These are phyloP conservation scores for Carollia perspicillata DNA, from an alignment of 2,113 vertebrate genomes.

Conservation along the genomic window DNA sequence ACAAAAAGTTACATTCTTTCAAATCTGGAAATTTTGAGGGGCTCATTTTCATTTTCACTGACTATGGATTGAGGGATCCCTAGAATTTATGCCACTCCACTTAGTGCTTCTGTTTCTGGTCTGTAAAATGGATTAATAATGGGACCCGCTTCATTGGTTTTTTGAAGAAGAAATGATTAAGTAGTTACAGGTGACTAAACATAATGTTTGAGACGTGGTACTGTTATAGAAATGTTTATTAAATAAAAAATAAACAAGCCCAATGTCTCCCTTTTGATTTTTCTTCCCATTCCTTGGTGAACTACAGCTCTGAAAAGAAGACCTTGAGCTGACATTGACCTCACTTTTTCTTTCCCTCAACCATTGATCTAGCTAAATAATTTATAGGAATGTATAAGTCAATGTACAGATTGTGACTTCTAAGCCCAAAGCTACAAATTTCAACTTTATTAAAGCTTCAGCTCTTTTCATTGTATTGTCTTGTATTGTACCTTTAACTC, in stretches of 20 bases:
- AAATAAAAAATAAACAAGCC: constrained; percentile 15
- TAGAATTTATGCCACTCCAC: neutral
- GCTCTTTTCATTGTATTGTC: neutral
- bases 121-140: neutral
- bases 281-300: neutral
- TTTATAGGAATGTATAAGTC: neutral
- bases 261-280: neutral
- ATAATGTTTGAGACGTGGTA: neutral
- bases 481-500: neutral
- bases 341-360: neutral
- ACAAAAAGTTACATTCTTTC: neutral
- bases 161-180: neutral
- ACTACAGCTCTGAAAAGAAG: neutral
- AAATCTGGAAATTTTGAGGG: neutral
- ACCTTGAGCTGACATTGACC: neutral
- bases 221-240: neutral
- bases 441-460: neutral
- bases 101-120: neutral
- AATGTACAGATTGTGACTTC: neutral
- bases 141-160: neutral
- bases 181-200: neutral
- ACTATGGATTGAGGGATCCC: neutral
- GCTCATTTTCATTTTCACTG: neutral
- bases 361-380: neutral
- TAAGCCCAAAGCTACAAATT: neutral